These are phyloP conservation scores for Rallus crepitans DNA, from an alignment of 2,797 vertebrate species.

Conservation along the genomic window DNA sequence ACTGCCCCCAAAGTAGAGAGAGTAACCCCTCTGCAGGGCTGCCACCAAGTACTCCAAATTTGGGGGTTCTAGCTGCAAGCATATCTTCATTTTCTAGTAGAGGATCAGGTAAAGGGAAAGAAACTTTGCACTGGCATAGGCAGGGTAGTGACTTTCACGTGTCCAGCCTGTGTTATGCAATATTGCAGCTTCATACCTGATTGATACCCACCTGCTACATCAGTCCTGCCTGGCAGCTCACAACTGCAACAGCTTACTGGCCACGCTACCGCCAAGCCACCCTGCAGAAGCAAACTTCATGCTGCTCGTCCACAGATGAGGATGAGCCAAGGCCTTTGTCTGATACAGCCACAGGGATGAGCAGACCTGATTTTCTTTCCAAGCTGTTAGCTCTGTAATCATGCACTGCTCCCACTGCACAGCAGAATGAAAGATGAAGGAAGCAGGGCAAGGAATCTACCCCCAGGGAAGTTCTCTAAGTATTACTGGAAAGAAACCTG, in stretches of 20 bases:
- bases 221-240: fast-evolving
- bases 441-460: neutral
- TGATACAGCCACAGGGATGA: neutral
- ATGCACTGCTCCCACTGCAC: neutral
- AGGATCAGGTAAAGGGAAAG: neutral
- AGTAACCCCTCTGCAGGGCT: neutral
- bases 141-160: neutral
- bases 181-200: fast-evolving
- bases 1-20: neutral
- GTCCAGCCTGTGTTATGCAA: neutral
- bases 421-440: neutral
- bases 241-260: neutral
- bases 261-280: neutral
- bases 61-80: neutral
- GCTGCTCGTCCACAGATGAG: neutral
- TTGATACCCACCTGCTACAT: neutral
- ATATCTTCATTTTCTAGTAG: neutral
- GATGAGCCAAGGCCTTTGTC: neutral
- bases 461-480: neutral
- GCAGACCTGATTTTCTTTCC: neutral
- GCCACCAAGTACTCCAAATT: neutral
- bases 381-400: neutral
- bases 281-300: neutral
- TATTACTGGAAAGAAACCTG: neutral
- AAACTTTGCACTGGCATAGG: neutral